Evolutionary conservation across 2,113 vertebrate genomes (phyloP).

Genomic region (Narcine bancroftii): DNA sequence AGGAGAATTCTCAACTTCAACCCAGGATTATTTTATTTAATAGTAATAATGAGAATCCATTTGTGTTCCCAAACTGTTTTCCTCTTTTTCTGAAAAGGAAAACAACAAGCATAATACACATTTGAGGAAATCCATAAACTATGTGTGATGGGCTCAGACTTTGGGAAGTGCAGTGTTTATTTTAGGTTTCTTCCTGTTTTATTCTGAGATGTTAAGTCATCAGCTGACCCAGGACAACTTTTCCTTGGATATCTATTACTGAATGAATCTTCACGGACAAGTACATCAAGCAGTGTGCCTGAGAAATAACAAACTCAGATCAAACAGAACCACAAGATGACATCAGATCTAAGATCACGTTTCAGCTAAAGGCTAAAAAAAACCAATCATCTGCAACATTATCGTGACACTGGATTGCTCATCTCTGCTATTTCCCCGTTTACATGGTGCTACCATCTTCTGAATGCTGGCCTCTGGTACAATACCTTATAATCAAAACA

Average conservation of each 20-base stretch:
- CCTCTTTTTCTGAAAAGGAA: neutral
- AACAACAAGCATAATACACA: neutral
- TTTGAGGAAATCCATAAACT: too few relatives aligned
- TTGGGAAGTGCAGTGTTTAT: neutral
- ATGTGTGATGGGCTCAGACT: neutral
- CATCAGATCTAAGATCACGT: neutral
- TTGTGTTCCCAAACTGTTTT: neutral
- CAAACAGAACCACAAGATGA: neutral
- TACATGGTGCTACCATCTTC: neutral
- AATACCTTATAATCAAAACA: neutral
- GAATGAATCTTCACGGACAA: neutral
- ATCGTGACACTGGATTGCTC: neutral
- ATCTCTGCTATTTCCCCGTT: neutral
- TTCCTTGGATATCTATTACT: neutral
- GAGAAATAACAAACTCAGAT: neutral
- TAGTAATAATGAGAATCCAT: neutral
- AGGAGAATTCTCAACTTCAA: neutral
- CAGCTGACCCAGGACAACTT: neutral
- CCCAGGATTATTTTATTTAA: slow-evolving; percentile 21
- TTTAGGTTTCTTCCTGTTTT: neutral
- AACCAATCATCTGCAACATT: neutral
- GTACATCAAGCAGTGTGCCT: neutral
- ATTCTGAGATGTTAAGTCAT: neutral
- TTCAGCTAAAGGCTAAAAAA: neutral
- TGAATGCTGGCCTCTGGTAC: neutral